These are phyloP conservation scores for Gracilinanus agilis DNA, from an alignment of 2,113 vertebrate species.

Conservation along the genomic window DNA sequence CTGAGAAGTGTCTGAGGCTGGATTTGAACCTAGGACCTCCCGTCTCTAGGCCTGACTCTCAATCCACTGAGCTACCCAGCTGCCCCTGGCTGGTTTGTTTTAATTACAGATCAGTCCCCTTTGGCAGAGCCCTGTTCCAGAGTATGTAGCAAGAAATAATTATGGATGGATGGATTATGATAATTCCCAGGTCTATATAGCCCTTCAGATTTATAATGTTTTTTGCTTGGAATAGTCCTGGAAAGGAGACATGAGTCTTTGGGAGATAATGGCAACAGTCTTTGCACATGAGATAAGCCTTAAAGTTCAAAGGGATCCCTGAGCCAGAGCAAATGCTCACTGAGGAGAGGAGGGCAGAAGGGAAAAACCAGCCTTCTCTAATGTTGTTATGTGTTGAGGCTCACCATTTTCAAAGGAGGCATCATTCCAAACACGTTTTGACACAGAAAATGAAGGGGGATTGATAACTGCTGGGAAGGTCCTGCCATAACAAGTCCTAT, in stretches of 20 bases:
- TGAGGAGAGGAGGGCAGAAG: background rate
- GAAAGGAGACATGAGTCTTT: no score
- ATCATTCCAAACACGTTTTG: conserved; percentile 20
- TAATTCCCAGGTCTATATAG: background rate
- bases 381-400: background rate
- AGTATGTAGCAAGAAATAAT: no score
- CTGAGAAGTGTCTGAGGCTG: no score
- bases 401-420: conserved; percentile 36
- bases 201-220: no score
- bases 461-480: conserved; percentile 15
- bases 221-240: background rate
- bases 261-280: background rate
- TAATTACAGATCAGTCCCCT: no score
- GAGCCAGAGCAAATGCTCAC: conserved; percentile 6
- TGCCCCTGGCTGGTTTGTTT: no score
- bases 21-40: no score
- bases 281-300: background rate
- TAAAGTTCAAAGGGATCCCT: background rate
- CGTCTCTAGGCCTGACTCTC: no score
- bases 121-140: no score
- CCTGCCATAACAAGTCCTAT: conserved; percentile 9
- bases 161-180: background rate
- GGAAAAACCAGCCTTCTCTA: background rate
- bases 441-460: conserved; percentile 28
- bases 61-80: no score